Base-by-base conservation (phyloP, 2,888 invertebrate genomes). In the Eupsilia transversa region DNA sequence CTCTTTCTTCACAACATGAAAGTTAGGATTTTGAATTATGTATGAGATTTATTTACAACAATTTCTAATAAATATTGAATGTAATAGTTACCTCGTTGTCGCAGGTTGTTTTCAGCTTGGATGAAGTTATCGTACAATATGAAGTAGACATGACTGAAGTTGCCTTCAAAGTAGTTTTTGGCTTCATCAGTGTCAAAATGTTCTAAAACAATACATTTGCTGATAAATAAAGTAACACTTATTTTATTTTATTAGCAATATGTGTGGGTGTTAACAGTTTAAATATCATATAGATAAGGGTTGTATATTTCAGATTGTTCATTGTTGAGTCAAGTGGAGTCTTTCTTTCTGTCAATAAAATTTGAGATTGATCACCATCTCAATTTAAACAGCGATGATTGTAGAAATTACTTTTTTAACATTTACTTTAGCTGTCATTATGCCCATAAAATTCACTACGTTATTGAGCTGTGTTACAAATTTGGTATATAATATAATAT, bases 91-190 rank as follows among this genome's bases (percentile, higher is more conserved):
- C 99, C 99, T 97, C 98, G 97, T 96, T 99, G 99, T 84, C 98
- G 98, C 59, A 99, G 96, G 94, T 99, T 99, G 74, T 98, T 97
- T 96, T 99, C 99, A 57, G 99, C 98, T 93, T 98, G 98, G 74
- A 99, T 98, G 94, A 99, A 99, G 92, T 98, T 98, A 94, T 99
- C 99, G 93, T 99, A 99, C 82, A 99, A 97, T 91, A 99, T 98
- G 92, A 98, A 99, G 94, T 99, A 99, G 67, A 99, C 98, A 97
- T 99, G 98, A 90, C 99, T 99, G 94, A 99, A 99, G 96, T 99
- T 99, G 72, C 98, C 97, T 94, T 99, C 99, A 94, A 99, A 99
- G 92, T 99, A 98, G 75, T 97, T 97, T 96, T 99, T 99, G 30
- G 98, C 98, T 96, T 99, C 99, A 88, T 98, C 97, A 76, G 97